Percentiles rank a stretch among this genome's conserved stretches.
phyloP scores from a whole-genome alignment of 2,113 vertebrate genomes.

The Vicugna pacos region DNA sequence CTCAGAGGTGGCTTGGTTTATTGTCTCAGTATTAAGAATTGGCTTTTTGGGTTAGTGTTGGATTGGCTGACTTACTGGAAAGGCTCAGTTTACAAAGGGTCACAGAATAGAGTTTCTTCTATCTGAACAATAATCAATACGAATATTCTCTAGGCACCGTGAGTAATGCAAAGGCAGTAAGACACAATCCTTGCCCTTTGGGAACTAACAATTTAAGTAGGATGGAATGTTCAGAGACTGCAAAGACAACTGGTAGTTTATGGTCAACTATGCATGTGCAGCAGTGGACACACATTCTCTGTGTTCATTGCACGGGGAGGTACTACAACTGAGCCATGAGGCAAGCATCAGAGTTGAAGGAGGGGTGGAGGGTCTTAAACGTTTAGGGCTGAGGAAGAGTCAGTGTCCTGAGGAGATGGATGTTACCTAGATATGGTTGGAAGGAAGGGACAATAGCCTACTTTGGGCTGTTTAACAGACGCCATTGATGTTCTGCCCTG shows the following conservation, averaged over 20 bases:
- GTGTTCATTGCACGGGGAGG: neutral
- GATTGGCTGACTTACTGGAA: neutral
- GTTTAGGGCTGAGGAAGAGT: neutral
- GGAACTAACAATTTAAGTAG: neutral
- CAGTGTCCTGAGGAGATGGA: neutral
- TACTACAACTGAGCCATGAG: neutral
- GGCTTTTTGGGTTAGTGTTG: neutral
- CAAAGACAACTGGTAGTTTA: neutral
- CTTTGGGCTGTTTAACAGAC: neutral
- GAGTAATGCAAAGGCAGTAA: neutral
- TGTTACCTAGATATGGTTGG: neutral
- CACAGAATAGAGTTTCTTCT: neutral
- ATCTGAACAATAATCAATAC: neutral
- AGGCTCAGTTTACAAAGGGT: neutral
- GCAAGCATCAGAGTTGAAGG: neutral
- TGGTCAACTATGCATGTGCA: fast-evolving
- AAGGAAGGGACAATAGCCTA: neutral
- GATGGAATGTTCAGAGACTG: neutral
- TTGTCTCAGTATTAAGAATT: conserved; percentile 11
- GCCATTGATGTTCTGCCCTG: neutral
- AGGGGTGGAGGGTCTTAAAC: neutral
- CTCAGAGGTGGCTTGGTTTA: neutral
- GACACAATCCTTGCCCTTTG: neutral
- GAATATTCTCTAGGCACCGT: neutral
- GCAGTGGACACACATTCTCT: fast-evolving